phyloP scores from a whole-genome alignment of 2,113 vertebrate species.

The Lamprologus lemairii region DNA sequence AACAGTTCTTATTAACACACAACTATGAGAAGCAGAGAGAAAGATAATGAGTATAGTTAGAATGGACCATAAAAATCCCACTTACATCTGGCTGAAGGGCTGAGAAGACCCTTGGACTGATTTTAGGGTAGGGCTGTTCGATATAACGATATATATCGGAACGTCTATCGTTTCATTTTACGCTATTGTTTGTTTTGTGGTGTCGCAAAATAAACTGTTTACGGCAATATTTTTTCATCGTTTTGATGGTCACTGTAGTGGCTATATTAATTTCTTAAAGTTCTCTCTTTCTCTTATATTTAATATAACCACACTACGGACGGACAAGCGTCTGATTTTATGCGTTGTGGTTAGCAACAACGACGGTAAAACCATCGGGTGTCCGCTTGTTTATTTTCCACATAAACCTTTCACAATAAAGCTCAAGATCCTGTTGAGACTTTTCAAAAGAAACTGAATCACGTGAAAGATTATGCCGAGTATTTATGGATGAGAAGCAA shows the following conservation, averaged over 20 bases:
- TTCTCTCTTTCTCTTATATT: not conserved
- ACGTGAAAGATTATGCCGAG: fast-evolving
- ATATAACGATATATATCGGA: not conserved
- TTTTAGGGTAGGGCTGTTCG: not conserved
- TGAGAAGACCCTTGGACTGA: not conserved
- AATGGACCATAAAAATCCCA: not conserved
- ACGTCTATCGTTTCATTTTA: not conserved
- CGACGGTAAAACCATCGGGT: not conserved
- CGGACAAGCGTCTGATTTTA: fast-evolving
- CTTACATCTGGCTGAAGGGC: not conserved
- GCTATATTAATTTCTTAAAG: not conserved
- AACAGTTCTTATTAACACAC: not conserved
- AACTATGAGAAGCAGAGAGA: not conserved
- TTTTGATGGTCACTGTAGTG: not conserved
- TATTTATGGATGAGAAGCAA: not conserved
- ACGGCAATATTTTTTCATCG: not conserved
- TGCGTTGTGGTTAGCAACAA: fast-evolving
- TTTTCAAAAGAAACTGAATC: not conserved
- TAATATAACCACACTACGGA: not conserved
- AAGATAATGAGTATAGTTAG: not conserved
- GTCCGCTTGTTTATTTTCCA: not conserved
- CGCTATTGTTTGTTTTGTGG: not conserved
- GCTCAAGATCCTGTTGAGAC: not conserved
- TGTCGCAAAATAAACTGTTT: not conserved
- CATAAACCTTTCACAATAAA: not conserved